These are phyloP conservation scores for Bucorvus abyssinicus DNA, from an alignment of 2,797 vertebrate genomes.

Conservation along the genomic window DNA sequence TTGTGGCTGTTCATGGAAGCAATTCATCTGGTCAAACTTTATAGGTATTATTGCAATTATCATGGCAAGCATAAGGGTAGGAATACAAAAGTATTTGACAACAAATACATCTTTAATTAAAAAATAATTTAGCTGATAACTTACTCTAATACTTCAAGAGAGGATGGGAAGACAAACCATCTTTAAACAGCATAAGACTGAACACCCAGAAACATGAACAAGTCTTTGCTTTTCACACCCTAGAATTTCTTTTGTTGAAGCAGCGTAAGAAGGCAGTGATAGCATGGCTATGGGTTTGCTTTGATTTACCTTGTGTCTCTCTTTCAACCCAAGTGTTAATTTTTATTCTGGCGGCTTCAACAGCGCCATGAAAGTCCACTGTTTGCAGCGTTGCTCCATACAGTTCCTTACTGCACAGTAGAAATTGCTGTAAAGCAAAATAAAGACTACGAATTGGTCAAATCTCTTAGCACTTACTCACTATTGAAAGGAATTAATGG, in stretches of 20 bases:
- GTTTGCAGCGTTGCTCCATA: conserved; percentile 69
- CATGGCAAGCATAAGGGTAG: neutral
- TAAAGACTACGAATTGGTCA: neutral
- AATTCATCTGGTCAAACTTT: neutral
- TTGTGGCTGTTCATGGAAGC: neutral
- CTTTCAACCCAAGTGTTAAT: conserved; percentile 78
- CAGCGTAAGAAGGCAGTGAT: neutral
- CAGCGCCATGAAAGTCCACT: conserved; percentile 67
- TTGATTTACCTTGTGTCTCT: conserved; percentile 75
- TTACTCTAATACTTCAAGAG: neutral
- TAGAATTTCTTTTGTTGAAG: neutral
- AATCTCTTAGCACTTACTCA: neutral
- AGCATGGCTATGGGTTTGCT: neutral
- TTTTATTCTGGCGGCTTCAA: conserved; percentile 68
- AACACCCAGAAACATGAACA: neutral
- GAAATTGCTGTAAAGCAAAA: conserved; percentile 67
- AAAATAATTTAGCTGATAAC: neutral
- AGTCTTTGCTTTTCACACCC: neutral
- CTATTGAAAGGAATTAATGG: neutral
- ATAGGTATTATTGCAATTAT: neutral
- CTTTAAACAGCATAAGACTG: neutral
- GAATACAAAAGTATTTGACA: neutral
- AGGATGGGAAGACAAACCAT: neutral
- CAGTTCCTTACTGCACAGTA: conserved; percentile 41
- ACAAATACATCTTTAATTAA: neutral